A percentile compares a stretch with the other conserved stretches of the same genome.
Conservation (phyloP, 2,113 vertebrate species). For the Pao palembangensis region DNA sequence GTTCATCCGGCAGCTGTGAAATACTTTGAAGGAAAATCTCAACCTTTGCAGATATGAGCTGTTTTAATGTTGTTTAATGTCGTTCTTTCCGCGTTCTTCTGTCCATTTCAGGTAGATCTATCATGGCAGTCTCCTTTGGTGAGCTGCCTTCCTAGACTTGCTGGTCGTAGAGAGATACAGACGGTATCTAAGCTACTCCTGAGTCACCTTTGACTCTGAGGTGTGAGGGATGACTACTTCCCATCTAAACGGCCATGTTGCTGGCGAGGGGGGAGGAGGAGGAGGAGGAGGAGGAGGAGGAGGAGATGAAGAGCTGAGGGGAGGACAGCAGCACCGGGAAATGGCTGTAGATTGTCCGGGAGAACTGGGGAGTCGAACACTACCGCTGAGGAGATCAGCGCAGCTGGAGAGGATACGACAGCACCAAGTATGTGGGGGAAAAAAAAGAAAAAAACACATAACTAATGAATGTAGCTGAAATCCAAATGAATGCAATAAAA, state of each 20-base stretch:
- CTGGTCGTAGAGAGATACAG: neutral
- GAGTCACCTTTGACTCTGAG: constrained; percentile 3
- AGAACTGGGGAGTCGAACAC: constrained; percentile 88
- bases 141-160: constrained; percentile 47
- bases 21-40: no score
- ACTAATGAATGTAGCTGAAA: no score
- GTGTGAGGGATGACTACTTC: constrained; percentile 84
- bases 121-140: constrained; percentile 49
- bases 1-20: no score
- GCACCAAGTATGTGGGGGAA: constrained; percentile 74
- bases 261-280: constrained; percentile 81
- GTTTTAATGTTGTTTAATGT: neutral
- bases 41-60: neutral
- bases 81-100: neutral
- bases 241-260: constrained; percentile 91
- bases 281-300: constrained; percentile 64
- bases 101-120: constrained; percentile 31
- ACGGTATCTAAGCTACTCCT: neutral
- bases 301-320: constrained; percentile 76
- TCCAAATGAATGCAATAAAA: no score
- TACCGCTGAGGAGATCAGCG: constrained; percentile 86
- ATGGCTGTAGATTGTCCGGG: constrained; percentile 97
- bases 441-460: no score
- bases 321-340: constrained; percentile 85
- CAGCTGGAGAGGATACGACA: constrained; percentile 95